phyloP scores from a whole-genome alignment of 2,113 vertebrate genomes.

The Scytalopus superciliaris region DNA sequence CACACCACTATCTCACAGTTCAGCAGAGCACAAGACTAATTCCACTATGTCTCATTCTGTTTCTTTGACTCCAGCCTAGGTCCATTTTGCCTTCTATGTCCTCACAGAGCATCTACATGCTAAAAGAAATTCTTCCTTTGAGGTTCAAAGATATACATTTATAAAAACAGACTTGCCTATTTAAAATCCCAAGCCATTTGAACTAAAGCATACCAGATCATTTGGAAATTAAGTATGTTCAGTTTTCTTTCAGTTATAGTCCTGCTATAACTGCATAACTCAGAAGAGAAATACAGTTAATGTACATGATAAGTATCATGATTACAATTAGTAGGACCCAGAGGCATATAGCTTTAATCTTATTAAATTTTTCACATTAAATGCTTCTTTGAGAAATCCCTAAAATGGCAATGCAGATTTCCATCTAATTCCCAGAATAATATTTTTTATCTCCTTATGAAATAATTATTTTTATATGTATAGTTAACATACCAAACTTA shows the following conservation, averaged over 20 bases:
- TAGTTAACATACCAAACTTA: not conserved
- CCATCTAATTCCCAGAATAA: not conserved
- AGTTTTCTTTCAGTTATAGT: not conserved
- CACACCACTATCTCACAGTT: not conserved
- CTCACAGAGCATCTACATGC: not conserved
- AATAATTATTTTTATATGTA: not conserved
- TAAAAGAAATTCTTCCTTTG: not conserved
- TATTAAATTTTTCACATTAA: slow-evolving; percentile 2
- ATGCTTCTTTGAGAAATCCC: not conserved
- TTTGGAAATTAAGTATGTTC: not conserved
- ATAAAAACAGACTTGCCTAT: not conserved
- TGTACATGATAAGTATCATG: not conserved
- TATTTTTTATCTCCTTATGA: not conserved
- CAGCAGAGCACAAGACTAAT: not conserved
- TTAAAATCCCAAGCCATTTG: not conserved
- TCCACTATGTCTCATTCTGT: not conserved
- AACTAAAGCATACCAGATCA: not conserved
- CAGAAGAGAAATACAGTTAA: not conserved
- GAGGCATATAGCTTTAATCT: not conserved
- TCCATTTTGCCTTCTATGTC: not conserved
- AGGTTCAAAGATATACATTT: not conserved
- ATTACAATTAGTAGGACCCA: slow-evolving; percentile 3
- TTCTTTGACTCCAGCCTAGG: not conserved
- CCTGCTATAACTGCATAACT: not conserved
- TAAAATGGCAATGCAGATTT: not conserved